Percentiles rank a stretch among this genome's conserved stretches.
These are phyloP conservation scores for Micrasema longulum DNA, from an alignment of 1,140 invertebrate genomes.

Conservation along the genomic window DNA sequence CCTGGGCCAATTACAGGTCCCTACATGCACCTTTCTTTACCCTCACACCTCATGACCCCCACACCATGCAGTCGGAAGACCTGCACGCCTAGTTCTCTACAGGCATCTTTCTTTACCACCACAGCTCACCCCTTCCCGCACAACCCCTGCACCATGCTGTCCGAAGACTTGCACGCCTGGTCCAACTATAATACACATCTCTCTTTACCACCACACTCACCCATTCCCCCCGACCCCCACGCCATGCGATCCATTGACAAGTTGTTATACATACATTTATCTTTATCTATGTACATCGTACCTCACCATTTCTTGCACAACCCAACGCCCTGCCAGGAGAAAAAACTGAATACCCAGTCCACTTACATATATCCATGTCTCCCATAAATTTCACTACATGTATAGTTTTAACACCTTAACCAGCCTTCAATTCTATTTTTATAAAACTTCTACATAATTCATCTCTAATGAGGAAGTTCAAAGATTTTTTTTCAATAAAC, in stretches of 20 bases:
- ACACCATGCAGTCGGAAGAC: slow-evolving; percentile 44
- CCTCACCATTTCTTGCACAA: no score
- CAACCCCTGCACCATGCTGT: slow-evolving; percentile 75
- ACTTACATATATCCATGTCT: no score
- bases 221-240: background rate
- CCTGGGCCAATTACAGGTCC: slow-evolving; percentile 94
- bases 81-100: slow-evolving; percentile 4
- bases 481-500: no score
- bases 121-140: slow-evolving; percentile 70
- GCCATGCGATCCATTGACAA: slow-evolving; percentile 93
- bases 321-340: no score
- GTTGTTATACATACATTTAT: slow-evolving; percentile 60
- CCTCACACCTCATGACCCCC: background rate
- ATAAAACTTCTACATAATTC: no score
- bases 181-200: slow-evolving; percentile 80
- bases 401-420: no score
- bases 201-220: background rate
- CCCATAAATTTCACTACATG: no score
- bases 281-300: no score
- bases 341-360: no score
- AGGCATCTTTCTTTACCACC: background rate
- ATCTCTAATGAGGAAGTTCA: no score
- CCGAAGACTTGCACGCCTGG: slow-evolving; percentile 61
- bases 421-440: no score
- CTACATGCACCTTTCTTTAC: slow-evolving; percentile 5